Evolutionary conservation across 2,113 vertebrate species (phyloP), one percentile per base, ranked within the genome.

Genomic region (Crotalus viridis): DNA sequence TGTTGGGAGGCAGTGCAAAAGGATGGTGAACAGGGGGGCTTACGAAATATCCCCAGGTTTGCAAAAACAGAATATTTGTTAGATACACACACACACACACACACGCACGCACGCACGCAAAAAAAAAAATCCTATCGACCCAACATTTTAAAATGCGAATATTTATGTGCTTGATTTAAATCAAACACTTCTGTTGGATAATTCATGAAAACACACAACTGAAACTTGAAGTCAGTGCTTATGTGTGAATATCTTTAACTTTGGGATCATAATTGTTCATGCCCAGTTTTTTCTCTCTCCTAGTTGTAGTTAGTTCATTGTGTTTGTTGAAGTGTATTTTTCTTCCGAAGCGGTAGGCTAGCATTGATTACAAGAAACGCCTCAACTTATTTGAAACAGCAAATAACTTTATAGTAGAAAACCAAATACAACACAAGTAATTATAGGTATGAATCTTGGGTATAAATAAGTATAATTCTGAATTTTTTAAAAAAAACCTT

Each of bases 331-430:
- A n/a, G 6, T 22, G 22, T 26, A 28, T 43, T 59, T 10, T 51
- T 61, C 48, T 59, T 55, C 5, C 33, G 1, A 90, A 48, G 5
- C 22, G 10, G 13, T 26, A 87, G 54, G 28, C 55, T 51, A 28
- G 4, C 12, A 39, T 13, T 48, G 26, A 59, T 51, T 13, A 12
- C 86, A 51, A 39, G 21, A 74, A 88, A 3, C 10, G 0, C 22
- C 46, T 43, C 15, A 51, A 3, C 74, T 91, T 88, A 33, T 92
- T 95, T 85, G 91, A 94, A 94, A 90, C 43, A 93, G n/a, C 19
- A 88, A 92, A 89, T 87, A 12, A 4, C 22, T 24, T 48, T 87
- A 28, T 26, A 13, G 64, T 51, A 22, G 17, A 12, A 61, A 43
- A 22, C 33, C 8, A 59, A 85, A 6, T 5, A 33, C 24, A 4